These are phyloP conservation scores for Eupithecia inturbata DNA, from an alignment of 2,888 invertebrate species.

Conservation along the genomic window DNA sequence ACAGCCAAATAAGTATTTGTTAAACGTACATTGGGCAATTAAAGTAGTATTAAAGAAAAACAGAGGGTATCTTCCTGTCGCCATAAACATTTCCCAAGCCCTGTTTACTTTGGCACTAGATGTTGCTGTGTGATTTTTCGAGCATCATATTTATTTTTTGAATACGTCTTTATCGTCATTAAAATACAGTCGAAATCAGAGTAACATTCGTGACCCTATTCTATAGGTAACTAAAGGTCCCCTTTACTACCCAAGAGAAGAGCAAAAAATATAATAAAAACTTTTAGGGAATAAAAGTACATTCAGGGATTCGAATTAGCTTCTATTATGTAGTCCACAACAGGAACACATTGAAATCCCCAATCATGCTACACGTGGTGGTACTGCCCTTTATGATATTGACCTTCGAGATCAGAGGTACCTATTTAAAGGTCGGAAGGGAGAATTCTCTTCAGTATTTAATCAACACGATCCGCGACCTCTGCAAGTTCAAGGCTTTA, in stretches of 20 bases:
- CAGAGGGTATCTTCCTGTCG: not conserved
- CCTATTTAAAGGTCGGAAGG: slow-evolving; percentile 68
- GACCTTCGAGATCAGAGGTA: slow-evolving; percentile 70
- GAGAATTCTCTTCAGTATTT: slow-evolving; percentile 71
- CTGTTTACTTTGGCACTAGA: not conserved
- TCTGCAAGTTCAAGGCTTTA: slow-evolving; percentile 78
- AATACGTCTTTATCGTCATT: not conserved
- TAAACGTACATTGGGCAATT: not conserved
- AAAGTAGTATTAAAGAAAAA: not conserved
- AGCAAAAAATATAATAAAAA: not conserved
- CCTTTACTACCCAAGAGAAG: not conserved
- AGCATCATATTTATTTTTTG: not conserved
- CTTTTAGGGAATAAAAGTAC: not conserved
- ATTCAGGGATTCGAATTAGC: not conserved
- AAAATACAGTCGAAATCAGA: not conserved
- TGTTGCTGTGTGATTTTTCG: not conserved
- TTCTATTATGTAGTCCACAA: slow-evolving; percentile 2
- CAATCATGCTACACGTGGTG: slow-evolving; percentile 43
- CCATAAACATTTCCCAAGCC: not conserved
- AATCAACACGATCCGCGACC: slow-evolving; percentile 66
- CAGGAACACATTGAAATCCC: slow-evolving; percentile 56
- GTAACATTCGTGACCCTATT: not conserved
- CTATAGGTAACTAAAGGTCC: not conserved
- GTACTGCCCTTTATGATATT: slow-evolving; percentile 62
- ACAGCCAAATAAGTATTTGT: not conserved